phyloP scores from a whole-genome alignment of 1,140 invertebrate species.

The Conus betulinus region DNA sequence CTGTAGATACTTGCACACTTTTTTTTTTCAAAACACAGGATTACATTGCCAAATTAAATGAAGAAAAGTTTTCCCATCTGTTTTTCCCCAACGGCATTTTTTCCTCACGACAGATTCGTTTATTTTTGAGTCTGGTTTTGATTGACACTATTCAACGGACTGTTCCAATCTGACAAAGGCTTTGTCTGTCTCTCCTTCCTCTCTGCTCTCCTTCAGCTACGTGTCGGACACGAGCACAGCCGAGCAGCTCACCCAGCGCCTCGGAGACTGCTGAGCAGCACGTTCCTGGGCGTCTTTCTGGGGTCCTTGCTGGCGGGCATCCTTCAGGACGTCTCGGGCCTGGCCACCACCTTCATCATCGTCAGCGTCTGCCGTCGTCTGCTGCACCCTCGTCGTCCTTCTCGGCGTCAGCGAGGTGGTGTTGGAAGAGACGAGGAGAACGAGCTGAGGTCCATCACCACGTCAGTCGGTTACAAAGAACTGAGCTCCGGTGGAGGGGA shows the following conservation, averaged over 20 bases:
- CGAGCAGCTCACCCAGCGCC: constrained; percentile 63
- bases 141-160: too few relatives aligned
- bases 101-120: too few relatives aligned
- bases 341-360: constrained; percentile 60
- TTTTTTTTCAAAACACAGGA: too few relatives aligned
- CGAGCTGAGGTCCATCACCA: too few relatives aligned
- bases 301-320: constrained; percentile 70
- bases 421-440: neutral
- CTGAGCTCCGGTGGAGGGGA: neutral
- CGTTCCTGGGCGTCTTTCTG: constrained; percentile 72
- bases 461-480: too few relatives aligned
- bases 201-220: constrained; percentile 55
- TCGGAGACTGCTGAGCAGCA: constrained; percentile 73
- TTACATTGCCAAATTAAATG: too few relatives aligned
- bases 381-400: constrained; percentile 56
- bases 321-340: constrained; percentile 59
- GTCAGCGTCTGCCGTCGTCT: constrained; percentile 60
- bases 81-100: too few relatives aligned
- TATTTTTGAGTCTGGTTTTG: too few relatives aligned
- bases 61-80: too few relatives aligned
- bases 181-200: too few relatives aligned
- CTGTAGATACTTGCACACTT: too few relatives aligned
- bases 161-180: too few relatives aligned
- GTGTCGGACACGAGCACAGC: constrained; percentile 66
- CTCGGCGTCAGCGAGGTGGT: constrained; percentile 62